These are phyloP conservation scores for Stichodactyla helianthus DNA, from an alignment of 64 coral and sea anemone species.

Conservation along the genomic window DNA sequence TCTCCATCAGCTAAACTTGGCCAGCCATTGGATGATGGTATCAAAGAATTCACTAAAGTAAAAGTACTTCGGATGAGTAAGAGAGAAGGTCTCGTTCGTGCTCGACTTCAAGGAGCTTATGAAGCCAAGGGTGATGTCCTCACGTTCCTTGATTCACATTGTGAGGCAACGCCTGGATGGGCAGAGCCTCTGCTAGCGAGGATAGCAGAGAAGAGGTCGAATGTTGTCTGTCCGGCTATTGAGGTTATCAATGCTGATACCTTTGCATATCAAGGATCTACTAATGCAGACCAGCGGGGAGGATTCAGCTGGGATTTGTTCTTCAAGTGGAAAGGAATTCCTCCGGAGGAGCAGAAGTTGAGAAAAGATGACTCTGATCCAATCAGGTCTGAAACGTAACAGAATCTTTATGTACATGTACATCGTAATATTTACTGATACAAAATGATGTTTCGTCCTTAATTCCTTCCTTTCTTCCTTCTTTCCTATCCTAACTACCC, in stretches of 20 bases:
- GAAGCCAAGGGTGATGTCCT: constrained; percentile 83
- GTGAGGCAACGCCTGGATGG: constrained; percentile 96
- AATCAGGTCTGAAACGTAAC: constrained; percentile 53
- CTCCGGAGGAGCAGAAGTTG: constrained; percentile 92
- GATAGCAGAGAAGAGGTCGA: constrained; percentile 66
- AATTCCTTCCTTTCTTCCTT: too few species aligned
- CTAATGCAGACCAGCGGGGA: constrained; percentile 96
- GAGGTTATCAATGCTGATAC: constrained; percentile 98
- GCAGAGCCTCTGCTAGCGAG: constrained; percentile 81
- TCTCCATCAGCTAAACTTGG: constrained; percentile 70
- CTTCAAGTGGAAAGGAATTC: constrained; percentile 98
- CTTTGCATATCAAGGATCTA: constrained; percentile 94
- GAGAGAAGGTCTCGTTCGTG: constrained; percentile 72
- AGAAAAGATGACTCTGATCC: constrained; percentile 91
- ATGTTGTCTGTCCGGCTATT: constrained; percentile 99
- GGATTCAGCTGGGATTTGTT: constrained; percentile 99
- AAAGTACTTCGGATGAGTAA: constrained; percentile 80
- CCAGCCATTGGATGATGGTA: constrained; percentile 74
- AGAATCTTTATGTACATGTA: not conserved
- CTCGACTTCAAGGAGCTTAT: constrained; percentile 78
- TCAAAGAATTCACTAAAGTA: constrained; percentile 77
- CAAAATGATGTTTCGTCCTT: too few species aligned
- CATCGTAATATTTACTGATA: too few species aligned
- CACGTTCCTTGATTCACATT: constrained; percentile 95
- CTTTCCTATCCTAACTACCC: too few species aligned